Percentiles rank a stretch among this genome's conserved stretches.
Evolutionary conservation across 2,888 invertebrate genomes (phyloP).

Genomic region (Rhingia campestris): DNA sequence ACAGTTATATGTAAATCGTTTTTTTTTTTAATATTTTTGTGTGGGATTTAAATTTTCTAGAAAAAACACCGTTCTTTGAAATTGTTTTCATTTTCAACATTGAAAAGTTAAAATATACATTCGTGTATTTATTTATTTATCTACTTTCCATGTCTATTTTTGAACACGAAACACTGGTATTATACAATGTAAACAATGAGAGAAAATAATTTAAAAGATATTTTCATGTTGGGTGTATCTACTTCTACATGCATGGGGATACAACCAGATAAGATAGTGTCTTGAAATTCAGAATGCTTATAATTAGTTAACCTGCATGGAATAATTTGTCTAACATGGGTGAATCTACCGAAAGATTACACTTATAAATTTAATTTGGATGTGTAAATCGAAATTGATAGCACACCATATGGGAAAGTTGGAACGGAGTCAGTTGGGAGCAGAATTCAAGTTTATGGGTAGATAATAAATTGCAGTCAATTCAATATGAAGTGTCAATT

Average conservation of each 20-base stretch:
- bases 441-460: background rate
- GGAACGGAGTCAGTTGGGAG: background rate
- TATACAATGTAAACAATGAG: constrained; percentile 54
- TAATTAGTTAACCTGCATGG: constrained; percentile 15
- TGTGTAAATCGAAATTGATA: constrained; percentile 15
- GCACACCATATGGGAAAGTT: background rate
- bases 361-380: constrained; percentile 18
- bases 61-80: constrained; percentile 19
- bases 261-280: constrained; percentile 43
- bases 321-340: constrained; percentile 45
- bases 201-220: constrained; percentile 45
- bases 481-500: background rate
- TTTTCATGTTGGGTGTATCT: constrained; percentile 33
- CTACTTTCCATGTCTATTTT: constrained; percentile 55
- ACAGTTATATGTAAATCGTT: background rate
- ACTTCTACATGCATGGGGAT: constrained; percentile 1
- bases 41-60: constrained; percentile 23
- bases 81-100: constrained; percentile 17
- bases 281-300: constrained; percentile 24
- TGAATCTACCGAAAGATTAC: constrained; percentile 30
- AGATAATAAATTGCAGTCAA: constrained; percentile 4
- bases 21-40: constrained; percentile 26
- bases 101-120: constrained; percentile 22
- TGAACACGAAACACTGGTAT: constrained; percentile 38
- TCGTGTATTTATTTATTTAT: constrained; percentile 50